Evolutionary conservation across 1,140 invertebrate genomes (phyloP).

Genomic region (Drosophila athabasca): DNA sequence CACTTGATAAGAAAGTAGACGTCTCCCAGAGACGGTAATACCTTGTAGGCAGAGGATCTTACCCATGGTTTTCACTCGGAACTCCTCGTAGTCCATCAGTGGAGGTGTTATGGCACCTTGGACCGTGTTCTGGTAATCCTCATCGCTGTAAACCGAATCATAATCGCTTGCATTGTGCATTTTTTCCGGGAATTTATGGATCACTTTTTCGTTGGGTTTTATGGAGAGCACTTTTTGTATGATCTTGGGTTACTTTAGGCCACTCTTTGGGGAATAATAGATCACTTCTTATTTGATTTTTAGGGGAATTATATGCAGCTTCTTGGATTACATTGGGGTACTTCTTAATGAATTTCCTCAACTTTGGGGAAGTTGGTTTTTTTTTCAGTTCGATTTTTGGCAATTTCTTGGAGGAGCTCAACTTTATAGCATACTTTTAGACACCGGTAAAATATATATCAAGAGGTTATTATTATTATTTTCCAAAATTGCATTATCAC

Average conservation of each 20-base stretch:
- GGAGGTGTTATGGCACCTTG: conserved; percentile 57
- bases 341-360: not conserved
- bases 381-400: no score
- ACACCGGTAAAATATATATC: no score
- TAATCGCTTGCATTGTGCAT: conserved; percentile 73
- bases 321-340: not conserved
- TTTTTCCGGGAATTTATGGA: not conserved
- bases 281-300: not conserved
- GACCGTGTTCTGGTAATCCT: conserved; percentile 53
- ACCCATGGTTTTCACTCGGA: conserved; percentile 68
- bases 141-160: conserved; percentile 65
- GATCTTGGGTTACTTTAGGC: no score
- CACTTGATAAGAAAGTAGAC: conserved; percentile 63
- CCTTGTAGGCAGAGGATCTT: conserved; percentile 20
- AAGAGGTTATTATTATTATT: no score
- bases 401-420: not conserved
- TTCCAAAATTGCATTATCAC: no score
- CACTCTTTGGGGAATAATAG: no score
- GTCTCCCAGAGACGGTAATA: conserved; percentile 4
- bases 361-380: no score
- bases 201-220: no score
- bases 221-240: no score
- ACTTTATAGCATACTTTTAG: conserved; percentile 61
- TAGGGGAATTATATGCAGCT: not conserved
- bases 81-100: conserved; percentile 70